A percentile compares a stretch with the other conserved stretches of the same genome.
phyloP scores from a whole-genome alignment of 2,113 vertebrate species.

The Camelus dromedarius region DNA sequence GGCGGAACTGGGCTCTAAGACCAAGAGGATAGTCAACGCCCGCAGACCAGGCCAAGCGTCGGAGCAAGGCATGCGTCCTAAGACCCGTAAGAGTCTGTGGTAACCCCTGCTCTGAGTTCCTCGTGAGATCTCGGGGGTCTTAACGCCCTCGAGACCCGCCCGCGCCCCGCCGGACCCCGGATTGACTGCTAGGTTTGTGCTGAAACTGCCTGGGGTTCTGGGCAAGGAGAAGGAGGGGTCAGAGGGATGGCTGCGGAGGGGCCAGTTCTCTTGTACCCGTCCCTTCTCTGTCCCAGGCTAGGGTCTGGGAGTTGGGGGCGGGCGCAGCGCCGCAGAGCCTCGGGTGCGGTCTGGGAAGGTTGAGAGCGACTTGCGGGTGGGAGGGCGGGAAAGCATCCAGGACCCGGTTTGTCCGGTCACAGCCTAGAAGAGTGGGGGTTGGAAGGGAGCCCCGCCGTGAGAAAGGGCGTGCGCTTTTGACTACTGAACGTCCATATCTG shows the following conservation, averaged over 20 bases:
- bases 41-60: neutral
- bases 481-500: neutral
- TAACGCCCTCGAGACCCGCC: neutral
- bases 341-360: neutral
- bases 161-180: neutral
- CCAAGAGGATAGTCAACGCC: neutral
- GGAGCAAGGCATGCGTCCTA: neutral
- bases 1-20: neutral
- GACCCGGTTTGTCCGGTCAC: neutral
- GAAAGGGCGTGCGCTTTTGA: neutral
- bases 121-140: neutral
- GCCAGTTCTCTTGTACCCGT: fast-evolving
- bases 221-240: neutral
- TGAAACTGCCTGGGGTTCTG: neutral
- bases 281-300: neutral
- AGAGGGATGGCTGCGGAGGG: neutral
- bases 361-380: neutral
- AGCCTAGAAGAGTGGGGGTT: neutral
- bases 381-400: neutral
- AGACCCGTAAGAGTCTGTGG: neutral
- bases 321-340: neutral
- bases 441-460: neutral
- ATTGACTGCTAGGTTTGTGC: neutral
- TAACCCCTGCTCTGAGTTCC: neutral
- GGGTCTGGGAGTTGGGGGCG: neutral